Evolutionary conservation across 1,140 invertebrate species (phyloP), one percentile per base, ranked within the genome.

Genomic region (Propsilocerus akamusi): DNA sequence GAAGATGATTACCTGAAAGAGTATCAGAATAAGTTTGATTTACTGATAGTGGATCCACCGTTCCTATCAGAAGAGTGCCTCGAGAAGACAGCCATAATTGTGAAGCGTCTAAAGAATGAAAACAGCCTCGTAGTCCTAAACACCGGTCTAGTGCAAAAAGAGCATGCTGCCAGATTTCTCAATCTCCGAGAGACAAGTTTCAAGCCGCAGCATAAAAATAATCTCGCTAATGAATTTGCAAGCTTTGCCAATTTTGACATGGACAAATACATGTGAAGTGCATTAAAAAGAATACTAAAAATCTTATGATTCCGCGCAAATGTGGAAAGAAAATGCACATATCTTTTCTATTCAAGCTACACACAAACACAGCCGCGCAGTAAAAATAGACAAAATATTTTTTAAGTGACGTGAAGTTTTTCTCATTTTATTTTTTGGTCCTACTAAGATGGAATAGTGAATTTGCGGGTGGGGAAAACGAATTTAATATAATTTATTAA

Each of bases 61-160:
- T 97, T 95, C 68, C 67, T 97, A 5, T 86, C 89, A 0, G 81
- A 91, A 55, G 92, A 97, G 67, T 97, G 94, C 69, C 71, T 96
- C 14, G 75, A 75, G 3, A 95, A 95, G 70, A 83, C 78, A 23
- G 74, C 86, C 0, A 62, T 75, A 32, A 91, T 92, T 1, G 76
- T 95, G 5, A 81, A 80, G 54, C 77, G 76, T 55, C 59, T 97
- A 37, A 63, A 77, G 0, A 87, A 86, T 61, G 69, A 77, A 5
- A 46, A 55, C 1, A 50, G 54, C 8, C 87, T 92, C 61, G 77
- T 96, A 41, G 73, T 97, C 25, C 66, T 97, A 1, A 96, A 91
- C 59, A 95, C 93, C 55, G 91, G 91, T 32, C 75, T 79, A 48
- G 66, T 87, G 1, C 92, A 94, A 78, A 73, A 76, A 54, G 72